Evolutionary conservation across 2,888 invertebrate species (phyloP).

Genomic region (Drosophila bunnanda): DNA sequence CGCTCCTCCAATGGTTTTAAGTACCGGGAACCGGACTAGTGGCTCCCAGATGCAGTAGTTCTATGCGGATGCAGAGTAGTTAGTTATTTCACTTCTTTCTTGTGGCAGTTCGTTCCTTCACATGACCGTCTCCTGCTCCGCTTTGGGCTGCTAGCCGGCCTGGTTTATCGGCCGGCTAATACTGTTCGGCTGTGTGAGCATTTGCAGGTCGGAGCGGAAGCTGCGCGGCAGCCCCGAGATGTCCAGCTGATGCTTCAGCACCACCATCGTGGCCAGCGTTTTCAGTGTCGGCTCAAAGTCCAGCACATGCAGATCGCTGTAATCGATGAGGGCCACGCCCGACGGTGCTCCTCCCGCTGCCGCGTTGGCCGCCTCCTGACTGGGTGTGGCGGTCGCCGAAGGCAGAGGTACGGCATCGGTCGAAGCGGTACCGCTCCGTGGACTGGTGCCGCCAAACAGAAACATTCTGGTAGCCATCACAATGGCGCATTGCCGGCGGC

Average conservation of each 20-base stretch:
- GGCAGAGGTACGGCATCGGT: background rate
- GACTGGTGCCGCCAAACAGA: conserved; percentile 97
- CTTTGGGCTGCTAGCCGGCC: conserved; percentile 76
- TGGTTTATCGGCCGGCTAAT: conserved; percentile 86
- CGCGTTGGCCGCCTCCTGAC: conserved; percentile 7
- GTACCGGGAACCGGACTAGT: conserved; percentile 28
- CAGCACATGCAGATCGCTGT: conserved; percentile 92
- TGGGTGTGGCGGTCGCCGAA: background rate
- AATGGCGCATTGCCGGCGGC: conserved; percentile 92
- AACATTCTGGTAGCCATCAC: conserved; percentile 90
- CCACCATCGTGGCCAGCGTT: conserved; percentile 89
- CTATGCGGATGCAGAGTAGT: background rate
- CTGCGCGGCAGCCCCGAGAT: conserved; percentile 87
- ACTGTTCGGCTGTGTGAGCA: conserved; percentile 90
- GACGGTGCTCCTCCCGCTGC: conserved; percentile 11
- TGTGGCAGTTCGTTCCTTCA: conserved; percentile 8
- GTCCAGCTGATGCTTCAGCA: conserved; percentile 88
- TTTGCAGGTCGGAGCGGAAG: conserved; percentile 85
- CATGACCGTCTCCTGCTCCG: background rate
- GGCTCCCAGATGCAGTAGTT: conserved; percentile 13
- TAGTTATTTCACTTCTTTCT: background rate
- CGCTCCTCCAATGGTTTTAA: conserved; percentile 21
- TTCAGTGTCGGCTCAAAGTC: conserved; percentile 92
- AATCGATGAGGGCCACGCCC: conserved; percentile 87
- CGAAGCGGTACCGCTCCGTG: conserved; percentile 28